Conservation (phyloP, 2,888 invertebrate species). For the Diachrysia chrysitis region DNA sequence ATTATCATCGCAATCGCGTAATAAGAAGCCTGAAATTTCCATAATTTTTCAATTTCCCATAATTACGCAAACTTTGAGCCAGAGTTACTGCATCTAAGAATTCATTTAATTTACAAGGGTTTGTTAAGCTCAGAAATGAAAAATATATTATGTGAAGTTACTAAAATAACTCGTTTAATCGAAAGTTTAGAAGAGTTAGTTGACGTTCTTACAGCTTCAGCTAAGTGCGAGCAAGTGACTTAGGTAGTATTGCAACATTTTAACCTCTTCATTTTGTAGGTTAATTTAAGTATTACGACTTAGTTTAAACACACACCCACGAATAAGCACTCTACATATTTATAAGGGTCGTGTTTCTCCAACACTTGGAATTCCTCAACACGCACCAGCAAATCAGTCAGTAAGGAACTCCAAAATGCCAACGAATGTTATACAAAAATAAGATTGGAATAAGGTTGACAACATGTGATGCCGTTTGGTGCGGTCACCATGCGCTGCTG, state of each 20-base stretch:
- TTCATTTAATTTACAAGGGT: neutral
- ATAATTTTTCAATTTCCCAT: neutral
- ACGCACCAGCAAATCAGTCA: neutral
- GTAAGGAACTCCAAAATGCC: slow-evolving; percentile 29
- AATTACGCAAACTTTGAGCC: neutral
- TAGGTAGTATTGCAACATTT: neutral
- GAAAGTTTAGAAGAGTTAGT: slow-evolving; percentile 7
- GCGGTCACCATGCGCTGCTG: slow-evolving; percentile 51
- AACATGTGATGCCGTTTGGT: slow-evolving; percentile 63
- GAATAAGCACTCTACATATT: slow-evolving; percentile 10
- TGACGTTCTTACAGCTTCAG: slow-evolving; percentile 22
- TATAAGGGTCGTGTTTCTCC: slow-evolving; percentile 25
- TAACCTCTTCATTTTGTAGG: neutral
- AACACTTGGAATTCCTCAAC: no score
- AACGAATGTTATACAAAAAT: slow-evolving; percentile 37
- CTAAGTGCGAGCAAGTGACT: neutral
- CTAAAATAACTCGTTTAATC: slow-evolving; percentile 11
- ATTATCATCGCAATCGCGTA: neutral
- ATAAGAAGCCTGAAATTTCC: neutral
- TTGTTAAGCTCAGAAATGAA: neutral
- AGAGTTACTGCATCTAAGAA: neutral
- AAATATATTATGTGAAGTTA: neutral
- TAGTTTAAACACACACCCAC: neutral
- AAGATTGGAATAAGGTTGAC: slow-evolving; percentile 61
- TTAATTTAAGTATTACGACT: slow-evolving; percentile 2